A percentile compares a stretch with the other conserved stretches of the same genome.
phyloP scores from a whole-genome alignment of 2,113 vertebrate species.

The Ctenodactylus gundi region DNA sequence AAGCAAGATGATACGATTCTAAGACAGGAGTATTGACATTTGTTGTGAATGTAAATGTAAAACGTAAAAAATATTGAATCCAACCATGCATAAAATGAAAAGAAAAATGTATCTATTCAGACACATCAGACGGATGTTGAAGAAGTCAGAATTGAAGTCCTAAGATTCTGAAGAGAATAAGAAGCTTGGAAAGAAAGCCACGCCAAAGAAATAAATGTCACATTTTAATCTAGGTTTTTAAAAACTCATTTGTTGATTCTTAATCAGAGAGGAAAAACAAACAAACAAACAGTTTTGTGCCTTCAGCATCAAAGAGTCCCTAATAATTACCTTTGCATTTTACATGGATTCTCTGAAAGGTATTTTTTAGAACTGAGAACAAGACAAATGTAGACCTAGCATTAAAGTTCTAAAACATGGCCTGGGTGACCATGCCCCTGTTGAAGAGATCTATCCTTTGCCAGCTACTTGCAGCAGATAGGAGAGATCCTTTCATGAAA shows the following conservation, averaged over 20 bases:
- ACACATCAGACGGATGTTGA: neutral
- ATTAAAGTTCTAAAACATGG: neutral
- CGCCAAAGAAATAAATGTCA: neutral
- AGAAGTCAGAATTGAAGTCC: neutral
- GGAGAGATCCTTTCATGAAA: neutral
- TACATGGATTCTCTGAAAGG: neutral
- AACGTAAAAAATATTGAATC: neutral
- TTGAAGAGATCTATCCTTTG: neutral
- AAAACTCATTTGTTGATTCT: neutral
- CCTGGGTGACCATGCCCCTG: neutral
- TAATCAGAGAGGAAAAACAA: neutral
- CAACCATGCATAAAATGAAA: neutral
- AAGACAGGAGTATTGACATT: neutral
- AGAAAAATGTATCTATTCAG: neutral
- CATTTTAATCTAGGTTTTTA: neutral
- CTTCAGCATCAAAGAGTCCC: too few relatives aligned
- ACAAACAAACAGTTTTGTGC: neutral
- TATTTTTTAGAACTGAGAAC: neutral
- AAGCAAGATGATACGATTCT: neutral
- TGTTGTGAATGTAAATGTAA: neutral
- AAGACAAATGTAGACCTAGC: neutral
- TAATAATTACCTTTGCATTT: too few relatives aligned
- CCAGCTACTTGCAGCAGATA: neutral
- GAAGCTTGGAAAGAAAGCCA: neutral
- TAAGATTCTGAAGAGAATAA: neutral